These are phyloP conservation scores for Melanargia galathea DNA, from an alignment of 2,888 invertebrate genomes.

Conservation along the genomic window DNA sequence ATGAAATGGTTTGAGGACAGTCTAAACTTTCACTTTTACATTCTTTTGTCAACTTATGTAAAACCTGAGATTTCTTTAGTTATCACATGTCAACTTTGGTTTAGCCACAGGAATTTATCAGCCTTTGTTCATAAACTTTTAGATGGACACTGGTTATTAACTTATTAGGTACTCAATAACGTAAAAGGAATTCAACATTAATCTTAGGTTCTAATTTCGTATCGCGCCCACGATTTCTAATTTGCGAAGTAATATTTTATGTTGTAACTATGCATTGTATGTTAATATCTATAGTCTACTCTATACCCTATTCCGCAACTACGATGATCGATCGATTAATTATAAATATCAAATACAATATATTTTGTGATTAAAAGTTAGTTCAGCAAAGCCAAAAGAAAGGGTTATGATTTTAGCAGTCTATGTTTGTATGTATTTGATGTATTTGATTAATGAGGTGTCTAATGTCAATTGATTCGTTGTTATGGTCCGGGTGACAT, in stretches of 20 bases:
- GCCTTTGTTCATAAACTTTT: not conserved
- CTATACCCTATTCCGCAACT: not conserved
- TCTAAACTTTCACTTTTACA: constrained; percentile 27
- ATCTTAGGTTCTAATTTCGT: not conserved
- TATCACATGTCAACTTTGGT: constrained; percentile 4
- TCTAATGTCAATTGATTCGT: too few species aligned
- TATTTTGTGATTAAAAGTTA: too few species aligned
- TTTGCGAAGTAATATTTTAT: not conserved
- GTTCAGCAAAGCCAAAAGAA: too few species aligned
- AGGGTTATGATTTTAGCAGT: too few species aligned
- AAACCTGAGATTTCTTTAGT: constrained; percentile 3
- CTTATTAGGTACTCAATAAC: not conserved
- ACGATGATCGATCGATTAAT: not conserved
- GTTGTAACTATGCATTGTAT: constrained; percentile 1
- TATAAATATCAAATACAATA: not conserved
- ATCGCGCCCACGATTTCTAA: not conserved
- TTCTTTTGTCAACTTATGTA: constrained; percentile 22
- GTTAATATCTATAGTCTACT: not conserved
- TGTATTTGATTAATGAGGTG: too few species aligned
- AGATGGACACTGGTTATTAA: not conserved
- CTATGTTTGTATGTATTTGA: too few species aligned
- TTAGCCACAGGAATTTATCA: not conserved
- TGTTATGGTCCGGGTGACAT: too few species aligned
- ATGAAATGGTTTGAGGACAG: constrained; percentile 13
- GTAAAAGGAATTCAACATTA: not conserved